Evolutionary conservation across 2,797 vertebrate species (phyloP), one percentile per base, ranked within the genome.

Genomic region (Pangasius larnaudii): DNA sequence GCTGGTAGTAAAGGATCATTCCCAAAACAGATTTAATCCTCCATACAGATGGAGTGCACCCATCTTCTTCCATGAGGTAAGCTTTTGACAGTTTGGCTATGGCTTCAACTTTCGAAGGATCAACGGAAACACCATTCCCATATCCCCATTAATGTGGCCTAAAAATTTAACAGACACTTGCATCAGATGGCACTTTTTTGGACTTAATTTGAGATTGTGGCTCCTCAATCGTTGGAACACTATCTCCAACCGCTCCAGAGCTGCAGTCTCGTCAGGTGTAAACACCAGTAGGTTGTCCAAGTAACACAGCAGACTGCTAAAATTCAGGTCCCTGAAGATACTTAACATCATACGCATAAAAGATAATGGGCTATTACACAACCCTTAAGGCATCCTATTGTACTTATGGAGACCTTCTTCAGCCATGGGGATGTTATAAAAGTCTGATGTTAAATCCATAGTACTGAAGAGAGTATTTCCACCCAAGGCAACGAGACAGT

Each of bases 261-360:
- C 30, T 46, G 36, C 69, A 0, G 27, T 13, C 6, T 85, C 4
- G 1, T 24, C 10, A 11, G 27, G 7, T 82, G n/a, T 51, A 88
- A 78, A 86, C 5, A 79, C 46, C 0, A 86, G 67, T 2, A 69
- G 9, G 2, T 36, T 18, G 3, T 71, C 67, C 2, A 19, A 1
- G 10, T 71, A 71, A 19, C 22, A 89, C 13, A 27, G 79, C 18
- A 71, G 1, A 56, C 30, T 90, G 0, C 59, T 80, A 13, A 90
- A 91, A 16, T 90, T 91, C 1, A 89, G 19, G 16, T 92, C 89
- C 1, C 90, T 84, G 87, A 90, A 89, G 84, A 65, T 27, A 69
- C 90, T 27, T 69, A 11, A 0, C 87, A 88, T 42, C 80, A 77
- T 82, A 0, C 27, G 5, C 80, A 88, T 77, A 14, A 88, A 88